Evolutionary conservation across 2,113 vertebrate species (phyloP).

Genomic region (Turnix velox): DNA sequence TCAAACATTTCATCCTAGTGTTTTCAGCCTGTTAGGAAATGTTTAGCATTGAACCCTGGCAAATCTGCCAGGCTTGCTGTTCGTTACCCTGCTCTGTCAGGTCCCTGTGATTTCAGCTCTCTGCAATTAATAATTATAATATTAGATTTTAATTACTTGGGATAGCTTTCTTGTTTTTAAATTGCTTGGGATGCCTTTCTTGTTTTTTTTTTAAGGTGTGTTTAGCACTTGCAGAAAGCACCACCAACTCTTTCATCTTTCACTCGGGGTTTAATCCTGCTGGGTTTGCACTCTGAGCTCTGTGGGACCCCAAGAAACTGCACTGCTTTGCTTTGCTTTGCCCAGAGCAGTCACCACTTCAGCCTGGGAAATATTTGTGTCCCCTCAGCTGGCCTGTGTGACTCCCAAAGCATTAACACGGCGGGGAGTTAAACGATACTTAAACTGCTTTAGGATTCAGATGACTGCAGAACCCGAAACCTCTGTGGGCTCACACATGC

Average conservation of each 20-base stretch:
- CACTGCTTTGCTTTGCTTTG: neutral
- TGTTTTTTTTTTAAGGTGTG: neutral
- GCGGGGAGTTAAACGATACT: neutral
- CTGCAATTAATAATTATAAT: neutral
- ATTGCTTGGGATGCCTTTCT: neutral
- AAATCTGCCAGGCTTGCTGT: neutral
- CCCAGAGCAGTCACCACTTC: fast-evolving
- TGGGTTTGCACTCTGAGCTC: neutral
- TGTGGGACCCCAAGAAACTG: neutral
- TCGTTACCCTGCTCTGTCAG: neutral
- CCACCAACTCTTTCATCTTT: neutral
- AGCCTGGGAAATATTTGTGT: neutral
- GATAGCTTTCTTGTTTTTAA: neutral
- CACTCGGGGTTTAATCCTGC: neutral
- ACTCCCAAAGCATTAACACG: neutral
- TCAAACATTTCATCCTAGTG: neutral
- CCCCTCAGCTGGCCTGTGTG: neutral
- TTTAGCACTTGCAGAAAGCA: neutral
- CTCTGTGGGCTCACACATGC: neutral
- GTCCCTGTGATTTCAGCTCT: neutral
- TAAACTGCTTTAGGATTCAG: neutral
- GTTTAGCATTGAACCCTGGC: neutral
- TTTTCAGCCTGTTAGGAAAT: neutral
- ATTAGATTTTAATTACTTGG: neutral
- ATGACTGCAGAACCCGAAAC: neutral